Evolutionary conservation across 1,140 invertebrate species (phyloP), one percentile per base, ranked within the genome.

Genomic region (Brachionus koreanus): DNA sequence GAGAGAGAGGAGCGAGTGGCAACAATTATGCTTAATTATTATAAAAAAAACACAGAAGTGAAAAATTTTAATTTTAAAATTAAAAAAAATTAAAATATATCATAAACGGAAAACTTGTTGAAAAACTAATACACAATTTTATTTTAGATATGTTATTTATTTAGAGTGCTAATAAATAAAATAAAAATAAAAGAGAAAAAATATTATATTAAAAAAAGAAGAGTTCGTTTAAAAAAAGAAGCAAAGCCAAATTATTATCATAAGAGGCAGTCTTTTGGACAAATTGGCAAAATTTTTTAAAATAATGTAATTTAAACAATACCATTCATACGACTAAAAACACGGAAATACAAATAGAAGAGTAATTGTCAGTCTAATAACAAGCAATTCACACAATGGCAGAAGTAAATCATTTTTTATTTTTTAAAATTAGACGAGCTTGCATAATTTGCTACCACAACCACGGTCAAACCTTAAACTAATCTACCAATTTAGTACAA

Each of bases 21-120:
- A 57, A 57, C 7, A 69, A 69, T 69, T 69, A 69, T 69, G 65
- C 37, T 69, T 69, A 69, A 39, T 69, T 39, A 69, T 39, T 69
- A 69, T 69, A 39, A 69, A 39, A 39, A 69, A 69, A 69, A 69
- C 33, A 69, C 49, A 69, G 37, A 69, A 69, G 35, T 39, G 33
- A 39, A 69, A 69, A 69, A 69, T 39, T 69, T 69, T 69, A 39
- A 69, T 39, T 69, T 69, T 69, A 19, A 69, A 69, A 69, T 69
- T 69, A 69, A 69, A 33, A 65, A n/a, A 69, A 69, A 39, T 19
- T 19, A 42, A 69, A 69, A 69, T 39, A 37, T 69, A 39, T 35
- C 33, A 69, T 19, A 69, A 19, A 37, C 33, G 37, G 16, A 69
- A 37, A 69, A 69, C 7, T 37, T 69, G 65, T 16, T 23, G 25